Percentiles rank a stretch among this genome's conserved stretches.
Evolutionary conservation across 2,113 vertebrate genomes (phyloP).

Genomic region (Sinocyclocheilus anophthalmus): DNA sequence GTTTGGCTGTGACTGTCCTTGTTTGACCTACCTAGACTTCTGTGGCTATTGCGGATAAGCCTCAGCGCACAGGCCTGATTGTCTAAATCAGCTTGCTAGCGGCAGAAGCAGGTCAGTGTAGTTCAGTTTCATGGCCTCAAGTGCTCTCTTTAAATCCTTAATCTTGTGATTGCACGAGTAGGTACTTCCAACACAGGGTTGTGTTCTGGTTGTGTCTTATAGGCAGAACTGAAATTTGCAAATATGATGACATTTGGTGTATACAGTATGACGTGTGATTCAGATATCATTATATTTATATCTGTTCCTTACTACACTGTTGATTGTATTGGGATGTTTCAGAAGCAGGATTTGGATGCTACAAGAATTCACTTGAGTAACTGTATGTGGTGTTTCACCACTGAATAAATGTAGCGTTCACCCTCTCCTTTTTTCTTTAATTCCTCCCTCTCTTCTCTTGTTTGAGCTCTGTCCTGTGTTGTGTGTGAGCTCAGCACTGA

Average conservation of each 20-base stretch:
- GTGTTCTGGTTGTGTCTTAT: too few species aligned
- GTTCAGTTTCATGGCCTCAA: slow-evolving; percentile 19
- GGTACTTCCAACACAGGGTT: neutral
- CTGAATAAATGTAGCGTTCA: too few species aligned
- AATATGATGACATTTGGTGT: too few species aligned
- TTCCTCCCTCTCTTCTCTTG: neutral
- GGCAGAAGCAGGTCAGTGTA: neutral
- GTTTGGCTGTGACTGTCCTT: neutral
- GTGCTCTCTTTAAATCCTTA: neutral
- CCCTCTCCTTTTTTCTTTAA: neutral
- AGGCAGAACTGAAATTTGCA: too few species aligned
- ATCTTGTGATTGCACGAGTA: neutral
- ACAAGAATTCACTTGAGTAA: too few species aligned
- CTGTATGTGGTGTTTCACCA: too few species aligned
- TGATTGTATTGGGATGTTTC: neutral
- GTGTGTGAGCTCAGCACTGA: neutral
- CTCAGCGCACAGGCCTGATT: neutral
- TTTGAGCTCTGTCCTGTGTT: neutral
- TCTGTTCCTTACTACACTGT: neutral
- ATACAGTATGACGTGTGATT: too few species aligned
- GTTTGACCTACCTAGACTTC: neutral
- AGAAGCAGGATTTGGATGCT: neutral
- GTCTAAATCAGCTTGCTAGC: slow-evolving; percentile 5
- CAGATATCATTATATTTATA: too few species aligned
- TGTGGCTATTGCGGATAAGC: neutral